Conservation (phyloP, 2,113 vertebrate genomes). For the Forbesichthys papilliferus region DNA sequence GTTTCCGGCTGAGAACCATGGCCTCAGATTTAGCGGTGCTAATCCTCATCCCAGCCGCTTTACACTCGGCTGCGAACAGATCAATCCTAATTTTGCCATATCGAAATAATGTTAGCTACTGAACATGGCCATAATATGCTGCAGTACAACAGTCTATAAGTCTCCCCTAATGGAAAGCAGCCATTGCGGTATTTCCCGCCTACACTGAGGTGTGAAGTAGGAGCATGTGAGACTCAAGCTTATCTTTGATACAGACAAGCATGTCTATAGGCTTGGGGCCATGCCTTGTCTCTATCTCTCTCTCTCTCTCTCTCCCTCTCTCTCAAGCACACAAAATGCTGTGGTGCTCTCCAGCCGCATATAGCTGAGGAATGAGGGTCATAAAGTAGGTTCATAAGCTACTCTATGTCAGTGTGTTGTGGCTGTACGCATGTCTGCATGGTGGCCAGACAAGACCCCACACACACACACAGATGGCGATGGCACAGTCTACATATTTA, state of each 20-base stretch:
- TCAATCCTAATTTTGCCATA: not conserved
- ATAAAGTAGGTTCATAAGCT: too few relatives aligned
- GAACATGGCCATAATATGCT: too few relatives aligned
- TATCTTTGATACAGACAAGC: conserved; percentile 43
- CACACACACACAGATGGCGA: conserved; percentile 2
- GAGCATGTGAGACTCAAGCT: conserved; percentile 51
- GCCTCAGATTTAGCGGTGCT: too few relatives aligned
- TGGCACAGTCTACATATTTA: not conserved
- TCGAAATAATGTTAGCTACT: not conserved
- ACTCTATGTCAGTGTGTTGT: conserved; percentile 58
- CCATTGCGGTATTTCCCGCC: conserved; percentile 4
- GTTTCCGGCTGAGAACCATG: too few relatives aligned
- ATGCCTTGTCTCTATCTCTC: not conserved
- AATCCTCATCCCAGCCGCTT: too few relatives aligned
- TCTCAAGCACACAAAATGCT: not conserved
- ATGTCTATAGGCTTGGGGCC: conserved; percentile 36
- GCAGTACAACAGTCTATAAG: not conserved
- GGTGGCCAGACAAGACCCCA: not conserved
- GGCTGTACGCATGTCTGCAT: conserved; percentile 38
- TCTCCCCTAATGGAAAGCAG: not conserved
- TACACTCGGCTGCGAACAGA: not conserved
- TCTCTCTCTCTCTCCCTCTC: not conserved
- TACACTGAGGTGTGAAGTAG: conserved; percentile 19
- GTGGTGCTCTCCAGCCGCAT: not conserved
- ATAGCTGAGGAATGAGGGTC: too few relatives aligned